A percentile compares a stretch with the other conserved stretches of the same genome.
Evolutionary conservation across 1,140 invertebrate genomes (phyloP).

Genomic region (Parasteatoda tepidariorum): DNA sequence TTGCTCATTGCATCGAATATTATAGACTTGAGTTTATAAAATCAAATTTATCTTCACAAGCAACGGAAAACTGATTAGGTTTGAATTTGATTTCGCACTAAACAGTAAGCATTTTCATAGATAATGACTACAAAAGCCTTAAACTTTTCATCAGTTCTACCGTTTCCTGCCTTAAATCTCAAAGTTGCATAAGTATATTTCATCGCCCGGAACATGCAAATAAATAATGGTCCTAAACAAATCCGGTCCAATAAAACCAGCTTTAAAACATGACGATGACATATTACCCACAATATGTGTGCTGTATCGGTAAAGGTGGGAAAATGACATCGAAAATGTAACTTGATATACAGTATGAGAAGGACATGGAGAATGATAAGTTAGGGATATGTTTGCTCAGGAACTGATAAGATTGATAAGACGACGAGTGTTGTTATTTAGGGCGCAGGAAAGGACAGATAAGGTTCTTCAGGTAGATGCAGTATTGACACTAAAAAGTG

Average conservation of each 20-base stretch:
- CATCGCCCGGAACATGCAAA: neutral
- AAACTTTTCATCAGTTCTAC: too few species aligned
- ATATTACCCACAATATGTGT: neutral
- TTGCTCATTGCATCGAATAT: too few species aligned
- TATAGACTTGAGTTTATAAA: too few species aligned
- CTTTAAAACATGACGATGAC: slow-evolving; percentile 8
- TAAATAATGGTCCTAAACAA: slow-evolving; percentile 20
- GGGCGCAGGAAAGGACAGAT: slow-evolving; percentile 21
- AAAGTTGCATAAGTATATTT: too few species aligned
- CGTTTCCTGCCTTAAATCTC: slow-evolving; percentile 22
- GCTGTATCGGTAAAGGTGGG: neutral
- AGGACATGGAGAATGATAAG: slow-evolving; percentile 10
- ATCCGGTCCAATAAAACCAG: neutral
- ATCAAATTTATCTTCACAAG: too few species aligned
- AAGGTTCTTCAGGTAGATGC: too few species aligned
- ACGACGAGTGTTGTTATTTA: slow-evolving; percentile 38
- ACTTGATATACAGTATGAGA: neutral
- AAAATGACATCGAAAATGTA: neutral
- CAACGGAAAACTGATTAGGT: too few species aligned
- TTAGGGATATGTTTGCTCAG: neutral
- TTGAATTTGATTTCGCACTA: too few species aligned
- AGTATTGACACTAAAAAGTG: too few species aligned
- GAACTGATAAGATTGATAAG: slow-evolving; percentile 23
- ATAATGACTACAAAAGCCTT: too few species aligned
- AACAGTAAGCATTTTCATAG: too few species aligned